Evolutionary conservation across 2,888 invertebrate genomes (phyloP), one percentile per base, ranked within the genome.

Genomic region (Coecobrya sp.): DNA sequence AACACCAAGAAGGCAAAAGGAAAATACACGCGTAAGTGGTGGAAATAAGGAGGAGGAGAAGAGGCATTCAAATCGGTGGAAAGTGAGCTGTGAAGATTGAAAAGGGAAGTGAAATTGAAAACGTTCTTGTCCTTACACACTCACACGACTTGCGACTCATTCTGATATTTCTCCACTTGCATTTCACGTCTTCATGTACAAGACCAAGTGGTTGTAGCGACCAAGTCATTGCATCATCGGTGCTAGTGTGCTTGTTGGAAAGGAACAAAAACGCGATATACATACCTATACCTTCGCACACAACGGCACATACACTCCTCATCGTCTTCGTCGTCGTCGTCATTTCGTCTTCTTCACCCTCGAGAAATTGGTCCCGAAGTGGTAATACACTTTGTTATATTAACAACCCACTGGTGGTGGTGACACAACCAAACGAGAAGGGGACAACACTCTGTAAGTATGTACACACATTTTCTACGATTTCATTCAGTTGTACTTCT

Each of bases 331-430:
- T 89, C 49, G 45, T 89, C 49, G 45, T 81, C 86, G 91, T 86
- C 91, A 79, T 86, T 86, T 86, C 45, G 45, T 79, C 86, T 73
- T 73, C 86, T 62, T 91, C 81, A 86, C 91, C 86, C 91, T 84
- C 76, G 86, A 86, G 86, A 86, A 91, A 91, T 91, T 91, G 91
- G 79, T 91, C 91, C 91, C 91, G 86, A 86, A 86, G 86, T 91
- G 91, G 91, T 68, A 86, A 85, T 90, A 90, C 90, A 90, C 90
- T 90, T 90, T 90, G 82, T 85, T 90, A 91, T 91, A 91, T 91
- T 91, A 86, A 86, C 86, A 86, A 81, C 86, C 91, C 91, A 86
- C 86, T 81, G 91, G 86, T 86, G 91, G 73, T 55, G 73, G 91
- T 65, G 86, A 86, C 79, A 81, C 76, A 52, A 52, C 88, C 88